A percentile compares a stretch with the other conserved stretches of the same genome.
phyloP scores from a whole-genome alignment of 2,113 vertebrate genomes.

The Pitta sordida region DNA sequence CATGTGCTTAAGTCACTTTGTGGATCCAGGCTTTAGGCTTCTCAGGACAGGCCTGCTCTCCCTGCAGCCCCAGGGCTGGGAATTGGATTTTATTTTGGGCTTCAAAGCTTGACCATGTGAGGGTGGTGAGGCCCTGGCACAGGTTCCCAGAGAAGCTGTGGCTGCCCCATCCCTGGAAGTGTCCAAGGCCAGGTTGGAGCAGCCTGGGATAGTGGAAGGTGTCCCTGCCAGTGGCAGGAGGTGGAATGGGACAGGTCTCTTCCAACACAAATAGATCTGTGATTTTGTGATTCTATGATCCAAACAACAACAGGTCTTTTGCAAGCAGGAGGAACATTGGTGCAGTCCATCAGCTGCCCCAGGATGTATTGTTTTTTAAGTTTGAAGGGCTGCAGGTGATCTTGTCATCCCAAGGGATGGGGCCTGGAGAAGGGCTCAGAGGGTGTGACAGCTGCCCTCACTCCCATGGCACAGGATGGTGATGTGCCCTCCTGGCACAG shows the following conservation, averaged over 20 bases:
- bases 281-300: not conserved
- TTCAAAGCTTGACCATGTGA: not conserved
- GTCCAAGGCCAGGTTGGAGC: not conserved
- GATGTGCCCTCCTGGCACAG: not conserved
- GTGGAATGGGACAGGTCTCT: too few relatives aligned
- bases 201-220: not conserved
- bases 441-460: not conserved
- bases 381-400: not conserved
- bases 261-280: not conserved
- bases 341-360: not conserved
- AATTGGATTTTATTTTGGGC: not conserved
- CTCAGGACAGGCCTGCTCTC: not conserved
- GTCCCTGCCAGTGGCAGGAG: not conserved
- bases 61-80: not conserved
- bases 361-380: rapidly evolving
- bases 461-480: not conserved
- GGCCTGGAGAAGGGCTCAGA: not conserved
- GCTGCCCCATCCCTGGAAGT: not conserved
- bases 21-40: not conserved
- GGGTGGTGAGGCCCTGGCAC: not conserved
- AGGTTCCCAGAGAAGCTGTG: not conserved
- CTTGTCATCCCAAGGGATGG: not conserved
- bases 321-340: not conserved
- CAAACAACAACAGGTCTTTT: not conserved
- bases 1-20: not conserved